Percentiles rank a stretch among this genome's conserved stretches.
Conservation (phyloP, 2,113 vertebrate species). For the Sapajus apella region DNA sequence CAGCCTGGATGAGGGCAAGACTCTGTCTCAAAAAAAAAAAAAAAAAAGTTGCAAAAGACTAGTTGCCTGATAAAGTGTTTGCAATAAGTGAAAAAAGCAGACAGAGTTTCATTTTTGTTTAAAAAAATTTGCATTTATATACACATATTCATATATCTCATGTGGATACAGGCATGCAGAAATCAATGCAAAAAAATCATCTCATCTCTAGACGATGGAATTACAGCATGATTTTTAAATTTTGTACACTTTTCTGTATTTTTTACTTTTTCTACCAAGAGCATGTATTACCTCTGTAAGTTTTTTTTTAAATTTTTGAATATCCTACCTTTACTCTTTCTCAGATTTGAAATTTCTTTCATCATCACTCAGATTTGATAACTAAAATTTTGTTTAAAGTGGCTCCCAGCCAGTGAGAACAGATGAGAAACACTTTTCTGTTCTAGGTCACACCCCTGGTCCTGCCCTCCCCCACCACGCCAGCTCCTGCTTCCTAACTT, state of each 20-base stretch:
- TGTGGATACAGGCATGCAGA: not conserved
- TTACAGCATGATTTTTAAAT: not conserved
- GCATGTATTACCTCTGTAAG: not conserved
- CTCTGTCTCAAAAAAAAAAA: no score
- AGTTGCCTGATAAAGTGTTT: not conserved
- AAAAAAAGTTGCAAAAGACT: not conserved
- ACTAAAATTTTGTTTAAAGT: not conserved
- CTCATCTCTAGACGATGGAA: not conserved
- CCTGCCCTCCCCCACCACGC: not conserved
- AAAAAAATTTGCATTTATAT: no score
- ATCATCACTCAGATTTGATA: not conserved
- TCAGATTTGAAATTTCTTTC: not conserved
- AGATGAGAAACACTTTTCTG: not conserved
- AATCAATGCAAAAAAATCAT: slow-evolving; percentile 4
- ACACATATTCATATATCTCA: not conserved
- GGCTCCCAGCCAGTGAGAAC: not conserved
- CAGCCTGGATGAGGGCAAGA: no score
- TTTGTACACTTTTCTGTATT: not conserved
- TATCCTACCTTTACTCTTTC: not conserved
- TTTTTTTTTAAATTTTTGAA: not conserved
- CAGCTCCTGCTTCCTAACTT: not conserved
- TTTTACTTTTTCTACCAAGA: slow-evolving; percentile 17
- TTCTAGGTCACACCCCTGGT: not conserved
- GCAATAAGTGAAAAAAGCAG: not conserved
- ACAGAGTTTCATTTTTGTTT: not conserved